Percentiles rank a stretch among this genome's conserved stretches.
phyloP scores from a whole-genome alignment of 1,140 invertebrate species.

The Trachymyrmex septentrionalis region DNA sequence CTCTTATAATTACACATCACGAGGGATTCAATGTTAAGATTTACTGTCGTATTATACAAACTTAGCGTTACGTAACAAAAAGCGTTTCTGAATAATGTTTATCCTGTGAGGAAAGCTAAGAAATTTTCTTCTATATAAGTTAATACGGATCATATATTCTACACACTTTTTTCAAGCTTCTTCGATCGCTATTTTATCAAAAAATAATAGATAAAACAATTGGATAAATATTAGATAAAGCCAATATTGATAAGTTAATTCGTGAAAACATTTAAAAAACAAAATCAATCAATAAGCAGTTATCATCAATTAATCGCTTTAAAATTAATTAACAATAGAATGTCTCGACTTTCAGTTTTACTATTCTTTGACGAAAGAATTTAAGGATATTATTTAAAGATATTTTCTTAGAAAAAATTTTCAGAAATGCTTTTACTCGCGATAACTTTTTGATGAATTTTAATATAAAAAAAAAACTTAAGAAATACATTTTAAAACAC shows the following conservation, averaged over 20 bases:
- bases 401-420: not conserved
- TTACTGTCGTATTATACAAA: not conserved
- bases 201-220: slow-evolving; percentile 7
- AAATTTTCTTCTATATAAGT: too few relatives aligned
- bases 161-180: not conserved
- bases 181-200: not conserved
- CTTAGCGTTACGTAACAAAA: not conserved
- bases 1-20: slow-evolving; percentile 20
- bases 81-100: not conserved
- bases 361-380: not conserved
- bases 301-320: not conserved
- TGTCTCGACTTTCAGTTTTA: not conserved
- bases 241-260: not conserved
- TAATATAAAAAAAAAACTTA: not conserved
- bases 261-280: not conserved
- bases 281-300: not conserved
- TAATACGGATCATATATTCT: not conserved
- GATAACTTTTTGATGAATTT: not conserved
- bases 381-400: not conserved
- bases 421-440: not conserved
- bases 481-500: not conserved
- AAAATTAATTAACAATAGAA: slow-evolving; percentile 6
- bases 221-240: too few relatives aligned
- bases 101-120: not conserved
- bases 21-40: not conserved